These are phyloP conservation scores for Brachionus angularis DNA, from an alignment of 1,140 invertebrate genomes.

Conservation along the genomic window DNA sequence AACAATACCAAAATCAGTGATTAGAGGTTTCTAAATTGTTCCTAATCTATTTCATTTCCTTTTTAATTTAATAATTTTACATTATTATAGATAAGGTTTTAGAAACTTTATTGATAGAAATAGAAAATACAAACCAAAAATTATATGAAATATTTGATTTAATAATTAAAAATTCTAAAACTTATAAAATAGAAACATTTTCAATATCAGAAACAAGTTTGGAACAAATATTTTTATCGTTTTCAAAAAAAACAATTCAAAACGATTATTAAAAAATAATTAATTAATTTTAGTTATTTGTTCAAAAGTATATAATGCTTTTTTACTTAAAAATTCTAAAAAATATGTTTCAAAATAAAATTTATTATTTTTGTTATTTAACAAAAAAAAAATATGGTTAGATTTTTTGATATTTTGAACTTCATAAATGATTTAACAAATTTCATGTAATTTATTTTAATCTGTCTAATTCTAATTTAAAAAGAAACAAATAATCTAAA, in stretches of 20 bases:
- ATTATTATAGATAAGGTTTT: constrained; percentile 24
- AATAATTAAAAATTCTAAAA: not conserved
- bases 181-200: constrained; percentile 27
- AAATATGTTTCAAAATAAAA: too few relatives aligned
- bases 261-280: not conserved
- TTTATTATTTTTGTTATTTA: too few relatives aligned
- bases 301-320: too few relatives aligned
- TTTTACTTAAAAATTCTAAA: too few relatives aligned
- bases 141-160: not conserved
- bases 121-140: not conserved
- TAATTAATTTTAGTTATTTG: too few relatives aligned
- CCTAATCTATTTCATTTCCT: not conserved
- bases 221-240: constrained; percentile 34
- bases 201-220: constrained; percentile 23
- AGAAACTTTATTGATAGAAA: not conserved
- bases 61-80: not conserved
- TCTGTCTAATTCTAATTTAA: too few relatives aligned
- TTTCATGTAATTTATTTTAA: too few relatives aligned
- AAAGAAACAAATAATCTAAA: too few relatives aligned
- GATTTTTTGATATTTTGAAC: too few relatives aligned
- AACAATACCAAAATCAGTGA: constrained; percentile 4
- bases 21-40: constrained; percentile 2
- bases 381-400: too few relatives aligned
- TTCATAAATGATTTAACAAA: too few relatives aligned
- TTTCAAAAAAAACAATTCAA: not conserved